phyloP scores from a whole-genome alignment of 2,113 vertebrate genomes.

The Crotophaga sulcirostris region DNA sequence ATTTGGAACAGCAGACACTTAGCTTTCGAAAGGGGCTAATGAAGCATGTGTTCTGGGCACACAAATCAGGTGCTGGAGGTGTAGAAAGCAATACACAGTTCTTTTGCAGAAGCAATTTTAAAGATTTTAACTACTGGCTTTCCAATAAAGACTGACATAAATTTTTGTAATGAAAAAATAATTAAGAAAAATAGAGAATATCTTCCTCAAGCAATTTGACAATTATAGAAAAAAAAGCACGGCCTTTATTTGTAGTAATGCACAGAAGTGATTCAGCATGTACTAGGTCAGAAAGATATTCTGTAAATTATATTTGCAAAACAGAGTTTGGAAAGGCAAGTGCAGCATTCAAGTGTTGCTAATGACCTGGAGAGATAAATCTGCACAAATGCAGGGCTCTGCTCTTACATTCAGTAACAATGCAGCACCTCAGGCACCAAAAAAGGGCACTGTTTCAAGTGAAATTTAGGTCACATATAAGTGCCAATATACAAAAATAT shows the following conservation, averaged over 20 bases:
- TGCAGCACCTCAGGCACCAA: not conserved
- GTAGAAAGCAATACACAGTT: not conserved
- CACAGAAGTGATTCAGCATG: not conserved
- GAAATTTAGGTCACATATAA: not conserved
- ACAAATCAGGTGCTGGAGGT: slow-evolving; percentile 58
- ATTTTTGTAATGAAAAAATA: not conserved
- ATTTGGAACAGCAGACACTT: slow-evolving; percentile 46
- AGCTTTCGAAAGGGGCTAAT: slow-evolving; percentile 59
- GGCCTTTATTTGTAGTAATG: not conserved
- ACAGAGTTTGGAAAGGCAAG: not conserved
- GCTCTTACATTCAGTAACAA: not conserved
- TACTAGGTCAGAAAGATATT: not conserved
- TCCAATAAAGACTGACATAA: not conserved
- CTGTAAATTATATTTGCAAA: not conserved
- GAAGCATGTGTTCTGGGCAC: slow-evolving; percentile 46
- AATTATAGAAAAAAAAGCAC: not conserved
- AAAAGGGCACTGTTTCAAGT: not conserved
- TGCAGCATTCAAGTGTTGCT: not conserved
- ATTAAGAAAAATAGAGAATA: not conserved
- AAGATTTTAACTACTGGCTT: slow-evolving; percentile 23
- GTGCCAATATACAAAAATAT: not conserved
- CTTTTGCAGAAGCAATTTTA: not conserved
- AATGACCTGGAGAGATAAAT: not conserved
- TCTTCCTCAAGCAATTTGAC: not conserved
- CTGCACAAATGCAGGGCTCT: not conserved